Conservation (phyloP, 2,113 vertebrate species). For the Turnix velox region DNA sequence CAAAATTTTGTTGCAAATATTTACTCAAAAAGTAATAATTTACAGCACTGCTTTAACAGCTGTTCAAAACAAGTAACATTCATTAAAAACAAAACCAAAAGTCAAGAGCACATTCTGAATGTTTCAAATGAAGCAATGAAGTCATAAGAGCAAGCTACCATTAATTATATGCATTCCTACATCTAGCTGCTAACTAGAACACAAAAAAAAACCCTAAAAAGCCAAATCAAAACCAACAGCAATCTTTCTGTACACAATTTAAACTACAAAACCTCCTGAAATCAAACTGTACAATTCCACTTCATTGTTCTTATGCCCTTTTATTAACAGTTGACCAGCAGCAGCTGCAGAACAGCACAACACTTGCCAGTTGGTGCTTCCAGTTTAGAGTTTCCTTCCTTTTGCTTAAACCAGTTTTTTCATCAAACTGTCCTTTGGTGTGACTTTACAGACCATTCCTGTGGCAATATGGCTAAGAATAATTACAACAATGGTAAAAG, state of each 20-base stretch:
- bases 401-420: slow-evolving; percentile 46
- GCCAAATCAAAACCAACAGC: slow-evolving; percentile 45
- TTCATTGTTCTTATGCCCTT: slow-evolving; percentile 61
- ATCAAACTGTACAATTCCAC: slow-evolving; percentile 50
- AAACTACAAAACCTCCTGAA: slow-evolving; percentile 61
- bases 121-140: slow-evolving; percentile 65
- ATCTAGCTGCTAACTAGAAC: slow-evolving; percentile 59
- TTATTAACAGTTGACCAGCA: slow-evolving; percentile 56
- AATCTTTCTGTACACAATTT: slow-evolving; percentile 57
- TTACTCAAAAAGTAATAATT: slow-evolving; percentile 80
- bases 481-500: slow-evolving; percentile 63
- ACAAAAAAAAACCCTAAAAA: background rate
- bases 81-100: slow-evolving; percentile 67
- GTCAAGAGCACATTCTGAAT: slow-evolving; percentile 71
- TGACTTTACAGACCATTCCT: slow-evolving; percentile 67
- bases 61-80: slow-evolving; percentile 74
- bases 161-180: slow-evolving; percentile 64
- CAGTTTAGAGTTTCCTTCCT: slow-evolving; percentile 17
- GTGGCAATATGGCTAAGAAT: slow-evolving; percentile 53
- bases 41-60: slow-evolving; percentile 73
- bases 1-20: slow-evolving; percentile 79
- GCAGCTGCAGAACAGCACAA: slow-evolving; percentile 67
- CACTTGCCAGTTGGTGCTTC: slow-evolving; percentile 33
- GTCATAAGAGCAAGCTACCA: slow-evolving; percentile 67
- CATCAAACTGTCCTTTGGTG: slow-evolving; percentile 66